Base-by-base conservation (phyloP, 2,888 invertebrate genomes). In the Hipparchia semele region DNA sequence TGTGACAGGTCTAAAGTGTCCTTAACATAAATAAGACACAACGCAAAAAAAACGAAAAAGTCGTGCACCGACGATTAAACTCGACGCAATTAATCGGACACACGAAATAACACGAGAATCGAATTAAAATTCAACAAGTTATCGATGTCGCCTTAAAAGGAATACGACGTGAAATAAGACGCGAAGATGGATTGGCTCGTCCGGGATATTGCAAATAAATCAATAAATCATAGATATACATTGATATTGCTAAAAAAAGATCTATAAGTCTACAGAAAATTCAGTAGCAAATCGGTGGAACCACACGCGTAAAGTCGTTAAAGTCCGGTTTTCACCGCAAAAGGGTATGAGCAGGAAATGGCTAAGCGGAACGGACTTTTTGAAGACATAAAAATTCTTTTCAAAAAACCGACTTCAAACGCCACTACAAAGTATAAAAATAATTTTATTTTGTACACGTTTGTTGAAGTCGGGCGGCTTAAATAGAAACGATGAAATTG, bases 51-150 rank as follows among this genome's bases (percentile, higher is more conserved):
- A 68, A 72, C 65, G 75, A 76, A 72, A 76, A 74, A 65, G 70
- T 75, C 75, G 59, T 70, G 56, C 70, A 70, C 68, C 56, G 56
- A 72, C 73, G 67, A 60, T 68, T 68, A 72, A 70, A 68, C 65
- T 64, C 72, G 67, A 23, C 54, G 75, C 73, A 75, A 76, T 75
- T 76, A 75, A 75, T 75, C 75, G 75, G 64, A 72, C 73, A 73
- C 59, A 59, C 71, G 68, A 72, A 75, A 58, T 65, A 72, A 75
- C 75, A 76, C 68, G 75, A 72, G 73, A 75, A 75, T 70, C 66
- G 73, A 76, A 75, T 76, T 76, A 75, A 76, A 75, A 76, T 72
- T 72, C 72, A 70, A 53, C 75, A 70, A 72, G 61, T 76, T 76
- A 76, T 75, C 76, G 75, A 72, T 61, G 60, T 68, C 73, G 33